Conservation (phyloP, 2,797 vertebrate species). For the Anguilla marmorata region DNA sequence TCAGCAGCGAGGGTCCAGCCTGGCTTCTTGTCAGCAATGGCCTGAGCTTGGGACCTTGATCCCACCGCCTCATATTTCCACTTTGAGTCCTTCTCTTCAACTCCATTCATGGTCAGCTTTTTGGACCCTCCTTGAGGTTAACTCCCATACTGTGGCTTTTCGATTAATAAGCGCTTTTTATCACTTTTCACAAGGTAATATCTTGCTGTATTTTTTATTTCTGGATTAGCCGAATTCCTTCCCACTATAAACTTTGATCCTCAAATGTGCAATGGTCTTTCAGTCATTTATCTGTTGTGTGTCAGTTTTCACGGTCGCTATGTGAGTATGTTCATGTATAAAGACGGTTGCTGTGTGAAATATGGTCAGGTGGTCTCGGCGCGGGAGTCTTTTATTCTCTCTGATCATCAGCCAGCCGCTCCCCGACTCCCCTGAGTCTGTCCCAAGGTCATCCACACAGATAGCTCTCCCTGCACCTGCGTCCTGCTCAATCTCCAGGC, state of each 20-base stretch:
- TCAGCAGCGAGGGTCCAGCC: conserved; percentile 50
- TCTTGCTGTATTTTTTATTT: not conserved
- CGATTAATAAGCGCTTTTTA: not conserved
- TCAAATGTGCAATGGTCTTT: not conserved
- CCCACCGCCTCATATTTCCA: not conserved
- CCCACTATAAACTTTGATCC: not conserved
- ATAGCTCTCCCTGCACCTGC: not conserved
- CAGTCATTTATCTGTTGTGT: not conserved
- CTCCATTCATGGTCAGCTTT: not conserved
- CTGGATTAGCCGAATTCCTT: not conserved
- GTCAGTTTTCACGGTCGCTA: not conserved
- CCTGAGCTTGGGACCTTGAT: not conserved
- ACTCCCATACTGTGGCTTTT: not conserved
- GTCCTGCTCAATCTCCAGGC: not conserved
- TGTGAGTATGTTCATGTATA: not conserved
- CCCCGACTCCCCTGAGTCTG: not conserved
- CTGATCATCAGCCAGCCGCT: not conserved
- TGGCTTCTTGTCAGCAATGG: conserved; percentile 48
- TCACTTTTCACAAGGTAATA: not conserved
- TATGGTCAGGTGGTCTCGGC: not conserved
- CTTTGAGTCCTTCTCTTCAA: not conserved
- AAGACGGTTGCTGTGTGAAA: not conserved
- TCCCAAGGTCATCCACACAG: not conserved
- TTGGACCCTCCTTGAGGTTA: not conserved
- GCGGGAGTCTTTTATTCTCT: not conserved